A percentile compares a stretch with the other conserved stretches of the same genome.
These are phyloP conservation scores for Notolepis coatsorum DNA, from an alignment of 2,797 vertebrate genomes.

Conservation along the genomic window DNA sequence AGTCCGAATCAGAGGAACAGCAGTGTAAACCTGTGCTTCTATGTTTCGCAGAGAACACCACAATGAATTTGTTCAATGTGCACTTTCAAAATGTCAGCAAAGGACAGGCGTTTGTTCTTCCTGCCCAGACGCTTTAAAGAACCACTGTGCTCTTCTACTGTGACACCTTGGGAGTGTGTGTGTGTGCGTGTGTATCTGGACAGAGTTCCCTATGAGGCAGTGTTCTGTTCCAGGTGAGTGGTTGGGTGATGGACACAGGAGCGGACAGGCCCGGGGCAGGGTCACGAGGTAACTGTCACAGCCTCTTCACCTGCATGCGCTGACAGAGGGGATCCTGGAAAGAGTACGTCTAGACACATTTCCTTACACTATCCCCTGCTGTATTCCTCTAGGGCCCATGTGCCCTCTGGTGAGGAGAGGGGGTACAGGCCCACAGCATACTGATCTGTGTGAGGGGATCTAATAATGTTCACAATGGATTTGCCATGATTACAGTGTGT, in stretches of 20 bases:
- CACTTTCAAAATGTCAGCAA: constrained; percentile 37
- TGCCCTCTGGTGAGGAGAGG: constrained; percentile 64
- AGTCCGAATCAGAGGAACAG: constrained; percentile 5
- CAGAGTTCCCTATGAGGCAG: constrained; percentile 21
- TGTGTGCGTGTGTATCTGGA: neutral
- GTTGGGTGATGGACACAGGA: constrained; percentile 39
- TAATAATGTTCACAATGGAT: constrained; percentile 21
- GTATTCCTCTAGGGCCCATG: constrained; percentile 41
- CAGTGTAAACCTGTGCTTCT: neutral
- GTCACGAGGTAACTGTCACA: constrained; percentile 51
- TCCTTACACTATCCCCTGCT: constrained; percentile 3
- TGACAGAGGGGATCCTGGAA: constrained; percentile 27
- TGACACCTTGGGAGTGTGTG: constrained; percentile 46
- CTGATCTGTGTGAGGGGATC: constrained; percentile 29
- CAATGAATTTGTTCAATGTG: constrained; percentile 36
- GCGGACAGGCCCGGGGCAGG: constrained; percentile 47
- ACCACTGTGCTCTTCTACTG: constrained; percentile 31
- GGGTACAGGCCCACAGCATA: constrained; percentile 21
- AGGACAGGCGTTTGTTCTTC: constrained; percentile 54
- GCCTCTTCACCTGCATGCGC: constrained; percentile 48
- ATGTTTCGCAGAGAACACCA: neutral
- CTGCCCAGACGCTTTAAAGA: constrained; percentile 50
- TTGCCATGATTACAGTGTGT: constrained; percentile 29
- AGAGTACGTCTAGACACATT: constrained; percentile 41
- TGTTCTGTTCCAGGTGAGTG: constrained; percentile 59